Percentiles rank a stretch among this genome's conserved stretches.
Evolutionary conservation across 1,140 invertebrate genomes (phyloP).

Genomic region (Drosophila novamexicana): DNA sequence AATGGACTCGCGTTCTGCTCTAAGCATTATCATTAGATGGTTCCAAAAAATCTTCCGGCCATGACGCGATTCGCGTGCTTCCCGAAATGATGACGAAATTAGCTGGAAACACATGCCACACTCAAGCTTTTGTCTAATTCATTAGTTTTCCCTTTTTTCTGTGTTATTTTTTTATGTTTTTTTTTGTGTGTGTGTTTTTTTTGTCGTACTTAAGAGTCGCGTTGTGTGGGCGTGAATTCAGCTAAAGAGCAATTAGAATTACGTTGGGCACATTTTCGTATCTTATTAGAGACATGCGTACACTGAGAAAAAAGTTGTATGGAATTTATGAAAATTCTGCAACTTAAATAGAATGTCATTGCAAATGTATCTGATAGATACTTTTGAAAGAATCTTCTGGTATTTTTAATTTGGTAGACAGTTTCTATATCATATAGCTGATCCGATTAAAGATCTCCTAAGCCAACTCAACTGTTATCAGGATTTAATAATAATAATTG

Average conservation of each 20-base stretch:
- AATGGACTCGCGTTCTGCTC: conserved; percentile 5
- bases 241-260: conserved; percentile 30
- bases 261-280: conserved; percentile 17
- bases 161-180: neutral
- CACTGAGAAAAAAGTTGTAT: conserved; percentile 9
- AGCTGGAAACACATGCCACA: conserved; percentile 25
- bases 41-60: conserved; percentile 12
- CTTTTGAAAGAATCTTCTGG: too few relatives aligned
- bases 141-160: conserved; percentile 29
- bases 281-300: conserved; percentile 15
- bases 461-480: too few relatives aligned
- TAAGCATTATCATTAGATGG: conserved; percentile 48
- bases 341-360: too few relatives aligned
- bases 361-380: neutral
- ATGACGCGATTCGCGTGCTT: conserved; percentile 69
- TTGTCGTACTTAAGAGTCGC: conserved; percentile 4
- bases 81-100: conserved; percentile 55
- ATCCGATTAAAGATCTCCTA: too few relatives aligned
- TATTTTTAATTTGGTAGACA: too few relatives aligned
- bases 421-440: too few relatives aligned
- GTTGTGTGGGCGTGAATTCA: conserved; percentile 24
- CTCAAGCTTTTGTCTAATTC: conserved; percentile 42
- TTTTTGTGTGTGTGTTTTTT: neutral
- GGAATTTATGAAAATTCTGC: too few relatives aligned
- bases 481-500: too few relatives aligned